phyloP scores from a whole-genome alignment of 2,797 vertebrate genomes.

The Hemibagrus guttatus region DNA sequence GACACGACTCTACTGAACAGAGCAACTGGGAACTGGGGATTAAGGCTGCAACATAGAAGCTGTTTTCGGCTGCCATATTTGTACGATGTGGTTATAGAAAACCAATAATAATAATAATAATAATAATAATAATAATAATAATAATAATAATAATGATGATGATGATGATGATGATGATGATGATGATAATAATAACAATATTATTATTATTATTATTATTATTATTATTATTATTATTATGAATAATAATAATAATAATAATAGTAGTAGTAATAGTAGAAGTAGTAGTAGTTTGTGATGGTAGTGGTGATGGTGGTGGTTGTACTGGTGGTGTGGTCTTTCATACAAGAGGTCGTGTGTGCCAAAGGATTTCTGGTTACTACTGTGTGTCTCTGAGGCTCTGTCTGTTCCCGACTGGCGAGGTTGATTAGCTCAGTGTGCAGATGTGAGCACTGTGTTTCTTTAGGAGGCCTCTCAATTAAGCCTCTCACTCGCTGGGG shows the following conservation, averaged over 20 bases:
- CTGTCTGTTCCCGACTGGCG: conserved; percentile 29
- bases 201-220: too few species aligned
- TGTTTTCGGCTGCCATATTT: background rate
- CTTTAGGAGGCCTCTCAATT: conserved; percentile 51
- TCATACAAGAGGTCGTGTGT: background rate
- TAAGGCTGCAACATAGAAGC: background rate
- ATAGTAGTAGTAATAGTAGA: background rate
- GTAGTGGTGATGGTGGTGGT: background rate
- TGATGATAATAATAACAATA: background rate
- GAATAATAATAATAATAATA: background rate
- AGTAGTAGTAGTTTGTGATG: too few species aligned
- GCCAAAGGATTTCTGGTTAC: conserved; percentile 6
- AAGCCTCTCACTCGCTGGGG: conserved; percentile 37
- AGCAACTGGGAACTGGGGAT: background rate
- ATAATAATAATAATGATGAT: background rate
- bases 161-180: background rate
- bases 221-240: too few species aligned
- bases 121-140: background rate
- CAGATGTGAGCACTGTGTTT: conserved; percentile 49
- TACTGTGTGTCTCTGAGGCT: conserved; percentile 14
- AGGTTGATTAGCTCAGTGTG: conserved; percentile 50
- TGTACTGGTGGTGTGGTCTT: background rate
- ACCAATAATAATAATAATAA: background rate
- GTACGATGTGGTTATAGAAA: background rate
- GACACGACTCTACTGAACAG: conserved; percentile 11